Evolutionary conservation across 2,113 vertebrate genomes (phyloP), one percentile per base, ranked within the genome.

Genomic region (Camelus bactrianus): DNA sequence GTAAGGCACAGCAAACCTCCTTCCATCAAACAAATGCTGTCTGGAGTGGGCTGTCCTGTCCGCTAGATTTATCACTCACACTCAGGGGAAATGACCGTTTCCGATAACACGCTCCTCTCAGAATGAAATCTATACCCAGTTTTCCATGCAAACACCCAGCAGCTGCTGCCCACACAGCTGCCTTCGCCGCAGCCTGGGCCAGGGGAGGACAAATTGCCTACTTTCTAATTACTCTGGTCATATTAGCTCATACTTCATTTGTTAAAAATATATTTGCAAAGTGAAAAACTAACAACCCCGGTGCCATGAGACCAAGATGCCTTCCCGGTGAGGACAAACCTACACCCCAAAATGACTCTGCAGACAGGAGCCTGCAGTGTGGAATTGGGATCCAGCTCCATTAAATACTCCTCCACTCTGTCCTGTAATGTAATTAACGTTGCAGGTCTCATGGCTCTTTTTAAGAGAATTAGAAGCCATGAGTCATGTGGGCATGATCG

Each of bases 401-500:
- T 98, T 98, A 98, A 97, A 79, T 96, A 97, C 98, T 98, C 98
- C 87, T 98, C 82, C 88, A 56, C 97, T 98, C 95, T 93, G 96
- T 86, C 96, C 97, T 95, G 95, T 98, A 98, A 99, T 98, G 94
- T 99, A 98, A 99, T 99, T 99, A 99, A 98, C 98, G 98, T 96
- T 98, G 97, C 97, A 91, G 98, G 97, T 98, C 98, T 98, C 98
- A 90, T 98, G 98, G 98, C 98, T 98, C 98, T 98, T 98, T 98
- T 98, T 98, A 98, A 98, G 93, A 69, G 98, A 98, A 99, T 99
- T 99, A 99, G 97, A 98, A 97, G 97, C 97, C 96, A 98, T 99
- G 98, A 99, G 97, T 99, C 99, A 99, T 98, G 98, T 58, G 97
- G 98, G 98, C 97, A 98, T 99, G 98, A 98, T 97, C 95, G 95